phyloP scores from a whole-genome alignment of 2,888 invertebrate species.

The Metopia argyrocephala region DNA sequence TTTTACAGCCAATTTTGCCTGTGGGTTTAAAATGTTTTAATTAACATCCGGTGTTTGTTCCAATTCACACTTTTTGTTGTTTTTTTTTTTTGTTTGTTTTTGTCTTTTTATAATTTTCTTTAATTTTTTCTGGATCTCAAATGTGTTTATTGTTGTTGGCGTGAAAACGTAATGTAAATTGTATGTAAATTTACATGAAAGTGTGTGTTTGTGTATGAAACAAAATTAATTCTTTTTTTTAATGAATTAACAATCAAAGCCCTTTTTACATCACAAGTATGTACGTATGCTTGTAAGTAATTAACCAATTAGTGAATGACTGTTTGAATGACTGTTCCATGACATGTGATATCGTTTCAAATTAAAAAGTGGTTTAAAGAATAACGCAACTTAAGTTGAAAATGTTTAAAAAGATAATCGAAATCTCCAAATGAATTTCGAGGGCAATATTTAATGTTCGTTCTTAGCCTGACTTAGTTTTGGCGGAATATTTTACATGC shows the following conservation, averaged over 20 bases:
- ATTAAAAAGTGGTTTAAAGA: too few species aligned
- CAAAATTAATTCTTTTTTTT: too few species aligned
- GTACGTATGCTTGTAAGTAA: background rate
- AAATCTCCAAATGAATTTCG: too few species aligned
- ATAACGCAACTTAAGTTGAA: too few species aligned
- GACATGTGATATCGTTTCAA: background rate
- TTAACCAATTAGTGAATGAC: slow-evolving; percentile 12
- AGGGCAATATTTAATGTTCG: too few species aligned
- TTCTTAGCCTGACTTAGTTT: too few species aligned
- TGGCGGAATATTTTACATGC: too few species aligned
- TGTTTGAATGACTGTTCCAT: background rate
- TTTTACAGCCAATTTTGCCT: background rate
- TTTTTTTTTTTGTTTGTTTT: background rate
- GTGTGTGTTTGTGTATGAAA: background rate
- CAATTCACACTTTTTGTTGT: background rate
- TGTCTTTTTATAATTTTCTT: background rate
- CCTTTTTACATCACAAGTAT: too few species aligned
- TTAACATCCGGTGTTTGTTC: slow-evolving; percentile 57
- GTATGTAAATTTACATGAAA: background rate
- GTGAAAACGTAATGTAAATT: slow-evolving; percentile 28
- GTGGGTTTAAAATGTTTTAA: slow-evolving; percentile 35
- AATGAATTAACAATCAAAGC: slow-evolving; percentile 3
- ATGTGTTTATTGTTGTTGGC: background rate
- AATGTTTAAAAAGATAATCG: too few species aligned
- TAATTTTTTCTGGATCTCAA: too few species aligned